Percentiles rank a stretch among this genome's conserved stretches.
Evolutionary conservation across 2,113 vertebrate genomes (phyloP).

Genomic region (Podilymbus podiceps): DNA sequence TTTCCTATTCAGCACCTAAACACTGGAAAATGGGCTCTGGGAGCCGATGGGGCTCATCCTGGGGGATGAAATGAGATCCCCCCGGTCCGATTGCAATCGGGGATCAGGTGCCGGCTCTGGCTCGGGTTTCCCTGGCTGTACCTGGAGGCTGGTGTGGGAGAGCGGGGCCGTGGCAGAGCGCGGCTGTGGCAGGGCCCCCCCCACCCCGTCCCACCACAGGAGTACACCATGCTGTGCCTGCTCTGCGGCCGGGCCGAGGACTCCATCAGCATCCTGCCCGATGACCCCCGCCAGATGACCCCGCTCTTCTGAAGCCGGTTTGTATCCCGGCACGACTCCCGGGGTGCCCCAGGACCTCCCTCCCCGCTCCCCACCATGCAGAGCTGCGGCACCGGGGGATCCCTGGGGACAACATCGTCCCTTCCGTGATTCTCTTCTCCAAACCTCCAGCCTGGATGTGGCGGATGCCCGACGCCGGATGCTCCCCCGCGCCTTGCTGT

Average conservation of each 20-base stretch:
- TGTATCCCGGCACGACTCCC: fast-evolving
- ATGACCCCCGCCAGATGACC: constrained; percentile 91
- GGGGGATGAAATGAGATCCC: not conserved
- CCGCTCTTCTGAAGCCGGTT: constrained; percentile 81
- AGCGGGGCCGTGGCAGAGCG: no score
- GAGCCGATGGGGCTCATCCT: fast-evolving
- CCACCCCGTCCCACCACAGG: constrained; percentile 73
- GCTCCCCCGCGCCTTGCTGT: fast-evolving
- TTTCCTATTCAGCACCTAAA: not conserved
- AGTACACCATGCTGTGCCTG: constrained; percentile 97
- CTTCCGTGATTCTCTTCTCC: not conserved
- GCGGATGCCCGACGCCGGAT: fast-evolving
- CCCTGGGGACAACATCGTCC: not conserved
- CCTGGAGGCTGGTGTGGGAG: no score
- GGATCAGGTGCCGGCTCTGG: not conserved
- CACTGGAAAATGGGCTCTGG: not conserved
- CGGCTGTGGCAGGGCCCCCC: not conserved
- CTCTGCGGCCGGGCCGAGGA: constrained; percentile 95
- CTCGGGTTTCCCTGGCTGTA: not conserved
- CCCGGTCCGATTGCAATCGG: not conserved
- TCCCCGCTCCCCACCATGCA: fast-evolving
- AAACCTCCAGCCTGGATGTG: not conserved
- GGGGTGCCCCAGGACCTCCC: not conserved
- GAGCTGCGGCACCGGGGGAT: fast-evolving
- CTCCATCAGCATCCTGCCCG: constrained; percentile 90